A percentile compares a stretch with the other conserved stretches of the same genome.
phyloP scores from a whole-genome alignment of 2,888 invertebrate species.

The Teleogryllus oceanicus region DNA sequence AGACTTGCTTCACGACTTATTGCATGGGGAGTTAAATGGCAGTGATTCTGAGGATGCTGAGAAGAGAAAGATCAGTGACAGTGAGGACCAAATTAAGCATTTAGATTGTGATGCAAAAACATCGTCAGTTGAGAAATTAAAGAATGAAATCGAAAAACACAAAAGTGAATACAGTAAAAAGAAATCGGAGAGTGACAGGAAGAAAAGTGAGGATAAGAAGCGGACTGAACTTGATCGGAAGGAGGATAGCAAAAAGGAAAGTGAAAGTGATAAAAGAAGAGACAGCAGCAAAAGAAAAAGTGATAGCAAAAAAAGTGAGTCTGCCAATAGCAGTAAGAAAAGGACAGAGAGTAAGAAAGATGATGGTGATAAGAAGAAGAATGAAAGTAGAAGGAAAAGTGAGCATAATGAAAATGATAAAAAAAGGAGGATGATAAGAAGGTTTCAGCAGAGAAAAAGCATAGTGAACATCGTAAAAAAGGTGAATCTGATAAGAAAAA shows the following conservation, averaged over 20 bases:
- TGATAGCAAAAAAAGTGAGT: not conserved
- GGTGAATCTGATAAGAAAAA: not conserved
- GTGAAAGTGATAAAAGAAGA: not conserved
- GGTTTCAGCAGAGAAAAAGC: not conserved
- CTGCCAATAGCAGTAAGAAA: constrained; percentile 33
- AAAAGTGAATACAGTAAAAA: constrained; percentile 45
- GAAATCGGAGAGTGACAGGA: constrained; percentile 36
- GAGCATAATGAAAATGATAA: not conserved
- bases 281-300: not conserved
- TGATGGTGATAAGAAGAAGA: not conserved
- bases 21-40: not conserved
- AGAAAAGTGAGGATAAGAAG: constrained; percentile 32
- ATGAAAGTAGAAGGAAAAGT: not conserved
- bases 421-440: not conserved
- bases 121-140: constrained; percentile 31
- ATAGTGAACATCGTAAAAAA: not conserved
- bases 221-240: constrained; percentile 18
- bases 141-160: constrained; percentile 43
- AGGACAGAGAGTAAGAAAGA: constrained; percentile 30
- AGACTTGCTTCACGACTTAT: constrained; percentile 49
- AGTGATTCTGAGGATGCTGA: constrained; percentile 24
- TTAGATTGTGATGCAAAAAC: constrained; percentile 33
- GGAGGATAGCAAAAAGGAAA: constrained; percentile 29
- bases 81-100: constrained; percentile 49
- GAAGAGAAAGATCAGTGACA: constrained; percentile 24